Base-by-base conservation (phyloP, 37 sponge, comb jelly and placozoan species). In the Mnemiopsis leidyi region DNA sequence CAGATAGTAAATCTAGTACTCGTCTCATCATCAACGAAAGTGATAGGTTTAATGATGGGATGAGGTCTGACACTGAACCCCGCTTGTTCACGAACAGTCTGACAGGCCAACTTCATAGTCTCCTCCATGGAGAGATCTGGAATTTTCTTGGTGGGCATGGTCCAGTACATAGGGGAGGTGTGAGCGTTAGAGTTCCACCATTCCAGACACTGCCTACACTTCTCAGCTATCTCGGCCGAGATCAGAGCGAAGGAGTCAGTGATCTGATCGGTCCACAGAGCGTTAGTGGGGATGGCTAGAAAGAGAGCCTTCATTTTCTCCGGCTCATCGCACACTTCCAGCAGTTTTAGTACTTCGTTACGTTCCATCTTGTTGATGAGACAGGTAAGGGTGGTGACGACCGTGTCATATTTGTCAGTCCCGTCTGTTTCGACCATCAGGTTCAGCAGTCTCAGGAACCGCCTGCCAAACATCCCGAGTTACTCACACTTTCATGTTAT, bases 361-460 rank as follows among this genome's bases (percentile, higher is more conserved):
- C 90, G 24, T 25, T 85, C 90, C 90, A 85, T 85, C 48, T 85
- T 85, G 90, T 85, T 85, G 36, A 85, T 40, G 90, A 85, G 90
- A 28, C 90, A 85, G 9, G 90, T 85, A n/a, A 85, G 24, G 23
- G 90, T 85, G 90, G 90, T 85, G 48, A 85, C 36, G 26, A 85
- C 90, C 23, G 40, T 85, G 61, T 33, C 90, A 29, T 85, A 85
- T 39, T 40, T 85, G 61, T 85, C 90, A 1, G 40, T 40, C 9
- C 90, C 90, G 40, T 85, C 90, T 5, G 40, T 40, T 3, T 40
- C 90, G 0, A 85, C 90, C 48, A 85, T 35, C 29, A 37, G 61
- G 16, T 9, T 85, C 28, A 85, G 40, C 61, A 85, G 48, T 1
- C 90, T 35, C 90, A 85, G 90, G 36, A 85, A 85, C 90, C 90